Conservation (phyloP, 1,140 invertebrate species). For the Platorchestia sp. region DNA sequence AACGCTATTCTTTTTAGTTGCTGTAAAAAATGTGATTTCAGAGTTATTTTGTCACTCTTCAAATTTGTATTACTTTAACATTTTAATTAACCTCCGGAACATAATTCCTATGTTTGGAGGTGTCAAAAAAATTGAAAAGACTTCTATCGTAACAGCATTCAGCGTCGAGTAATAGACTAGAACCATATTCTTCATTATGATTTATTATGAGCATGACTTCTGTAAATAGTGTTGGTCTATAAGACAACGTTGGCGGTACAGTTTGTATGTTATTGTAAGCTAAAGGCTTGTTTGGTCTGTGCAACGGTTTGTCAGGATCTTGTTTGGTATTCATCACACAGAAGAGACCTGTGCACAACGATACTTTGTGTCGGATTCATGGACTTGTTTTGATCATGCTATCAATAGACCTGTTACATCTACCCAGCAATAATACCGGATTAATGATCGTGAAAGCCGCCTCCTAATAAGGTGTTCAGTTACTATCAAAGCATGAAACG, state of each 20-base stretch:
- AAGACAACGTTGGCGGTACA: background rate
- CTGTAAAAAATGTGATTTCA: background rate
- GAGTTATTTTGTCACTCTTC: background rate
- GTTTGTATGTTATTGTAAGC: conserved; percentile 16
- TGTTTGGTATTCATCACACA: background rate
- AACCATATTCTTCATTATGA: background rate
- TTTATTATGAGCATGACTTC: background rate
- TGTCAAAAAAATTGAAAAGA: background rate
- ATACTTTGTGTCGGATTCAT: background rate
- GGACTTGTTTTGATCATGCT: background rate
- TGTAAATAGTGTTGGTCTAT: conserved; percentile 34
- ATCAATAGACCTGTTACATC: background rate
- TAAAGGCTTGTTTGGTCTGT: conserved; percentile 25
- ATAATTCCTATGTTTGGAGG: too few species aligned
- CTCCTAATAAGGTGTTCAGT: background rate
- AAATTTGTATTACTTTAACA: background rate
- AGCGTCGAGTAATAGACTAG: background rate
- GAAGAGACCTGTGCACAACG: background rate
- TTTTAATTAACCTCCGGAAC: too few species aligned
- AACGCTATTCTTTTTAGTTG: background rate
- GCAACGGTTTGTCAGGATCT: conserved; percentile 41
- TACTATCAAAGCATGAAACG: background rate
- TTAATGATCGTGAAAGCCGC: background rate
- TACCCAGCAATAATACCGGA: background rate
- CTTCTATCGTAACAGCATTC: background rate